Evolutionary conservation across 2,888 invertebrate species (phyloP).

Genomic region (Toxonevra muliebris): DNA sequence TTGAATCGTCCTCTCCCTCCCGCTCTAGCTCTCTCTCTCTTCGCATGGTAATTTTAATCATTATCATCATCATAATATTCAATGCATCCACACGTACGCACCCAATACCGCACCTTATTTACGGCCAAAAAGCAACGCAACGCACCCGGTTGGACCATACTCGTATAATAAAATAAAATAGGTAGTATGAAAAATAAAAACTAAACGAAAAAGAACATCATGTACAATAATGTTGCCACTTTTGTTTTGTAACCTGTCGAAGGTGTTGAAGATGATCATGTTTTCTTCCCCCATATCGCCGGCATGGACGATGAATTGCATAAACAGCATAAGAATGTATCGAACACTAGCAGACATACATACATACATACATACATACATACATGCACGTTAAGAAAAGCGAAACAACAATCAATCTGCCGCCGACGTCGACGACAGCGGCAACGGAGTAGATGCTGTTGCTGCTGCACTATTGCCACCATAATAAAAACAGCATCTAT

Average conservation of each 20-base stretch:
- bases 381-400: background rate
- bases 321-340: conserved; percentile 37
- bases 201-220: background rate
- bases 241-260: conserved; percentile 64
- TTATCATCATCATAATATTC: background rate
- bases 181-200: background rate
- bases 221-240: conserved; percentile 61
- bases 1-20: background rate
- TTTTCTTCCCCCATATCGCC: conserved; percentile 43
- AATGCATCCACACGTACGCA: conserved; percentile 13
- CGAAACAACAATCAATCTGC: conserved; percentile 48
- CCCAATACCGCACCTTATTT: conserved; percentile 18
- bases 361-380: background rate
- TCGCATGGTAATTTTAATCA: background rate
- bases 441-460: conserved; percentile 26
- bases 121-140: background rate
- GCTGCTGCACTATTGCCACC: conserved; percentile 15
- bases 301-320: conserved; percentile 53
- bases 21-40: background rate
- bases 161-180: background rate
- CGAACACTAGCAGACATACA: background rate
- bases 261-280: conserved; percentile 66
- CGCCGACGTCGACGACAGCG: conserved; percentile 36
- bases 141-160: background rate
- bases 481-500: background rate